Conservation (phyloP, 1,140 invertebrate genomes). For the Mactra quadrangularis region DNA sequence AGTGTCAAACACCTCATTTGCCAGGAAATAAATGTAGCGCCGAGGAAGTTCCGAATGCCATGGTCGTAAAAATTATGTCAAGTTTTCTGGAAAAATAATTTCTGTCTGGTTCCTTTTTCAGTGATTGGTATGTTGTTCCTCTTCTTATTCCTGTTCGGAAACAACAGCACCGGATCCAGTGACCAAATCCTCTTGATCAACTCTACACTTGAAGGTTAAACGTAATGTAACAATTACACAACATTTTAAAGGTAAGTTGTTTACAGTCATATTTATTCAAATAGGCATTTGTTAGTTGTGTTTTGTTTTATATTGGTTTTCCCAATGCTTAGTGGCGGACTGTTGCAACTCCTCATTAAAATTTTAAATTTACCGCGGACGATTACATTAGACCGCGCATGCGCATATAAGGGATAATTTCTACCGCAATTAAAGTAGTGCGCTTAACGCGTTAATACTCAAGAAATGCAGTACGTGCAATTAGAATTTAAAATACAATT, state of each 20-base stretch:
- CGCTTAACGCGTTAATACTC: neutral
- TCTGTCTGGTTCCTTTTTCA: neutral
- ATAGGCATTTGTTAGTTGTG: neutral
- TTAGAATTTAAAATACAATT: no score
- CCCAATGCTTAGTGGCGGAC: no score
- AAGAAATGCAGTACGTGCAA: no score
- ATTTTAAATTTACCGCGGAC: neutral
- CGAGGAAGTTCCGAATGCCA: neutral
- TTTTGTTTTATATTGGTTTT: neutral
- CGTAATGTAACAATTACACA: neutral
- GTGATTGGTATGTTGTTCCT: conserved; percentile 21
- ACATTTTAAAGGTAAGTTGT: conserved; percentile 17
- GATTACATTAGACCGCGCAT: no score
- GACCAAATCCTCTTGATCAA: conserved; percentile 42
- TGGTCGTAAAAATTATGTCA: neutral
- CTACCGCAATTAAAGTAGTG: neutral
- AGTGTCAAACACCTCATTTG: no score
- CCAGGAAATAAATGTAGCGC: no score
- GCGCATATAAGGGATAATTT: neutral
- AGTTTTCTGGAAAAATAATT: neutral
- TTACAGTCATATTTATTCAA: neutral
- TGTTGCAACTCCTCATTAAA: neutral
- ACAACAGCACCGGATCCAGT: neutral
- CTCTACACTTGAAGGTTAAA: conserved; percentile 26
- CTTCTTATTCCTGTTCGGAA: neutral